Evolutionary conservation across 2,797 vertebrate genomes (phyloP).

Genomic region (Muscicapa comitata): DNA sequence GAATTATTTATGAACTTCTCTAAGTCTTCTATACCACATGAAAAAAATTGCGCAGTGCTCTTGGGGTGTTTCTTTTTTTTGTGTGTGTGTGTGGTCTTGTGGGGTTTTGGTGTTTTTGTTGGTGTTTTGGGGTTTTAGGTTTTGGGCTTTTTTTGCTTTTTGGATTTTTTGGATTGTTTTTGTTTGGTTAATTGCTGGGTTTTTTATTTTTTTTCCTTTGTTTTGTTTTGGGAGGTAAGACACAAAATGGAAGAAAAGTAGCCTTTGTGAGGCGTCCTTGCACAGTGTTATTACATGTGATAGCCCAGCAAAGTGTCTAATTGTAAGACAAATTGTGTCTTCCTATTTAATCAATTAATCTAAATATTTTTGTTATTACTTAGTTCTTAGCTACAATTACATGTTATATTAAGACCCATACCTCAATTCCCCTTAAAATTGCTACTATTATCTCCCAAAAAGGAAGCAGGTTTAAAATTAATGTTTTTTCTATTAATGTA

Average conservation of each 20-base stretch:
- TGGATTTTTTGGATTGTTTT: background rate
- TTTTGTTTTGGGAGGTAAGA: background rate
- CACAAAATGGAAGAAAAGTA: background rate
- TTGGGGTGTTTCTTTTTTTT: no score
- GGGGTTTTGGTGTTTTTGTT: fast-evolving
- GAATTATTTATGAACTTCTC: background rate
- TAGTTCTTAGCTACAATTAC: background rate
- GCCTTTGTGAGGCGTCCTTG: background rate
- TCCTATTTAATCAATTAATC: background rate
- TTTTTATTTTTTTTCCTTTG: no score
- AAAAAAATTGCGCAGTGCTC: background rate
- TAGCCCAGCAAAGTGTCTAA: background rate
- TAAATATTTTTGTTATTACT: background rate
- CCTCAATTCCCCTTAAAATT: background rate
- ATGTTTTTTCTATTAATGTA: background rate
- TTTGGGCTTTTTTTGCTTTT: background rate
- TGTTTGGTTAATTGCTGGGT: background rate
- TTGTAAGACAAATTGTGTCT: background rate
- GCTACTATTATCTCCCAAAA: background rate
- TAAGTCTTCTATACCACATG: background rate
- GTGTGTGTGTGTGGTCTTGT: background rate
- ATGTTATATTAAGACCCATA: background rate
- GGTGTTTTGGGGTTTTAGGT: no score
- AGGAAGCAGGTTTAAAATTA: background rate
- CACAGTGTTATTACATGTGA: background rate